phyloP scores from a whole-genome alignment of 2,797 vertebrate genomes.

The Propithecus deckenii region DNA sequence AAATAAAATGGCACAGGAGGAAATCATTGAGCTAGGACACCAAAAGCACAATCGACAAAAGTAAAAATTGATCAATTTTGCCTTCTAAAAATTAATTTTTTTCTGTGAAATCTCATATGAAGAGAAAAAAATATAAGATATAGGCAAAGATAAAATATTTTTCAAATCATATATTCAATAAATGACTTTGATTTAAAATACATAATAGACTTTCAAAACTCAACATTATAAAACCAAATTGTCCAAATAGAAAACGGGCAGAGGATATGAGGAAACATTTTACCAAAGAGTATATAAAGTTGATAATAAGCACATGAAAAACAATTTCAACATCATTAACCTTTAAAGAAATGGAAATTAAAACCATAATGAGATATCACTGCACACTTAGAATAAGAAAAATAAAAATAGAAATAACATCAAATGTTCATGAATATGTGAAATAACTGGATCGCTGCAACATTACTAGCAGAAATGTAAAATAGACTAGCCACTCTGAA shows the following conservation, averaged over 20 bases:
- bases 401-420: background rate
- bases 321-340: background rate
- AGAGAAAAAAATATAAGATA: background rate
- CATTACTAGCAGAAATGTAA: background rate
- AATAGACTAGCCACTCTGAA: background rate
- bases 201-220: background rate
- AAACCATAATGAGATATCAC: background rate
- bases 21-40: background rate
- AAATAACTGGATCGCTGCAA: background rate
- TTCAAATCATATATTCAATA: background rate
- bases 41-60: background rate
- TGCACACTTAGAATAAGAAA: background rate
- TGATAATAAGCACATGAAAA: background rate
- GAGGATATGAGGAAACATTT: background rate
- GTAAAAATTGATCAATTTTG: background rate
- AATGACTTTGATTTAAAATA: background rate
- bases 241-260: background rate
- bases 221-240: background rate
- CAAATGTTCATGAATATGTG: background rate
- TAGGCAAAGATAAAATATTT: background rate
- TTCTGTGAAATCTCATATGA: background rate
- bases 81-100: background rate
- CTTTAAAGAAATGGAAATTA: background rate
- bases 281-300: background rate
- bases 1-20: background rate